phyloP scores from a whole-genome alignment of 2,113 vertebrate species.

The Zosterops hypoxanthus region DNA sequence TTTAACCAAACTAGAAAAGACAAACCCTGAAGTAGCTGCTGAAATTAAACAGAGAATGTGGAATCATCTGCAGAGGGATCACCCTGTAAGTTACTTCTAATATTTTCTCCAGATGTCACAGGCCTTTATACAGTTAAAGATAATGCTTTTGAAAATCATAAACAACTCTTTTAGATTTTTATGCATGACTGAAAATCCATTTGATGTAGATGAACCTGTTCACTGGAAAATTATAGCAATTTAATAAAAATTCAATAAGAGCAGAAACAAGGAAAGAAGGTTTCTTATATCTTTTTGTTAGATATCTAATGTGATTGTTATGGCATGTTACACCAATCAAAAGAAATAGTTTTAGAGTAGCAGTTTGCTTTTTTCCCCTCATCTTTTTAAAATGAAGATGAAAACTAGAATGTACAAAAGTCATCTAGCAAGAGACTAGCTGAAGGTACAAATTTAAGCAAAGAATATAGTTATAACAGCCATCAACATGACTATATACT shows the following conservation, averaged over 20 bases:
- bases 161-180: constrained; percentile 73
- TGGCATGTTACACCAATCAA: constrained; percentile 72
- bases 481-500: constrained; percentile 62
- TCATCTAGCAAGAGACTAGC: constrained; percentile 67
- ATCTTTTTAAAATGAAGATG: constrained; percentile 71
- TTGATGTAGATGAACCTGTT: constrained; percentile 77
- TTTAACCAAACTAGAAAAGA: constrained; percentile 74
- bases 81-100: constrained; percentile 83
- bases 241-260: constrained; percentile 75
- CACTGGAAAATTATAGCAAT: constrained; percentile 80
- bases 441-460: constrained; percentile 70
- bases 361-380: constrained; percentile 65
- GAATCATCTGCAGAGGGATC: constrained; percentile 83
- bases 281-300: constrained; percentile 73
- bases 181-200: constrained; percentile 74
- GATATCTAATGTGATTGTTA: constrained; percentile 70
- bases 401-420: constrained; percentile 70
- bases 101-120: constrained; percentile 55
- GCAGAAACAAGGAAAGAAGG: constrained; percentile 72
- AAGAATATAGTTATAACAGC: constrained; percentile 64
- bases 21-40: constrained; percentile 74
- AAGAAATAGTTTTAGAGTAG: constrained; percentile 72
- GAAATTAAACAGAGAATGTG: constrained; percentile 72
- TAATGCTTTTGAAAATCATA: constrained; percentile 65
- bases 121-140: constrained; percentile 54